Evolutionary conservation across 2,113 vertebrate species (phyloP), one percentile per base, ranked within the genome.

Genomic region (Pteropus alecto): DNA sequence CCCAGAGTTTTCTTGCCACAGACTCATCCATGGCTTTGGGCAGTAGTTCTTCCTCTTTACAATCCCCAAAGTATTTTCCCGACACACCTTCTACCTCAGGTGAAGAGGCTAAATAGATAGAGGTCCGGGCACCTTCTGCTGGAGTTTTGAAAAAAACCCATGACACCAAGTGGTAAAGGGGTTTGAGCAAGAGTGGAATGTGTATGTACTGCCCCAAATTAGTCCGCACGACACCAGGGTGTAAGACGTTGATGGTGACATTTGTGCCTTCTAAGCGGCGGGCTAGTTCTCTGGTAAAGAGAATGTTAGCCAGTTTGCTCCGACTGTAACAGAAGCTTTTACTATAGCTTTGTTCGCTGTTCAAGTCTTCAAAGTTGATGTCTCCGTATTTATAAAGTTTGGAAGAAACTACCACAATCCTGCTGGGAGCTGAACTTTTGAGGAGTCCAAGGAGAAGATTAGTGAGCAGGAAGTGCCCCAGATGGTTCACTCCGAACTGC

Each of bases 381-480:
- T 99, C 98, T 92, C 99, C 99, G 0, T 99, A 99, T 98, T 99
- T 99, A 98, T 99, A 99, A 83, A 99, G 99, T 96, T 99, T 99
- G 51, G 99, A 99, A 86, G 99, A 99, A 68, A 99, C 99, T 3
- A 99, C 99, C 3, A 99, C 98, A 83, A 99, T 98, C 95, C 99
- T 99, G 98, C 99, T 99, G 2, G 99, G 99, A 71, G 99, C 98
- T 8, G 99, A 99, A 77, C 96, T 98, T 98, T 99, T 99, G 84
- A 99, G 98, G 16, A 99, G 99, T 95, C 99, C 99, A 76, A 99
- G 98, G 92, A 99, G 99, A 90, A 99, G 99, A 94, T 99, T 99
- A 63, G 99, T 99, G 96, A 99, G 99, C 51, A 99, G 98, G 98
- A 99, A 99, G 98, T 99, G 99, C 28, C 99, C 99, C 87, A 99